Evolutionary conservation across 2,888 invertebrate genomes (phyloP), one percentile per base, ranked within the genome.

Genomic region (Rhodophaea formosa): DNA sequence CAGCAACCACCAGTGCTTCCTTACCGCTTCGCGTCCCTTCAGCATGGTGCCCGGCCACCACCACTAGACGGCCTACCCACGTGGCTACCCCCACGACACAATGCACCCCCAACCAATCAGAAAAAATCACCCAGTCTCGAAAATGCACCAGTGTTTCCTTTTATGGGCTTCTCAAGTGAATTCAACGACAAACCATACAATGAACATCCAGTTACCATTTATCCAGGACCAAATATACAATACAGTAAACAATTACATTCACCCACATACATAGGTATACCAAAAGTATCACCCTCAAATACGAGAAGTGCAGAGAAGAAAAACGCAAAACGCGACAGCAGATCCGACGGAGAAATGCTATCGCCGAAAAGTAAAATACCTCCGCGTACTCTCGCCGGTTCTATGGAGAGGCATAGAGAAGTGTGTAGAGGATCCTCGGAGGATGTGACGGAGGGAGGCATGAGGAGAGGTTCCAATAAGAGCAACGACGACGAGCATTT

Each of bases 381-480:
- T 71, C 94, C 95, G 69, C 92, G 95, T 69, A 95, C 95, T 74
- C 92, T 95, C 77, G 93, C 94, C 62, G 93, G 93, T 75, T 95
- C 94, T 74, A 92, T 94, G 77, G 96, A 96, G 82, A 93, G 95
- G 74, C 96, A 96, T 87, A 94, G 96, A 77, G 96, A 96, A 90
- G 95, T 96, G 72, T 93, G 95, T 77, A 93, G 95, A 75, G 93
- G 93, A 74, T 91, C 92, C 65, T 75, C 88, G 82, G 92, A 92
- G 84, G 90, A 91, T 64, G 67, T 88, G 63, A 80, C 80, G 76
- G 84, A 80, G 70, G 80, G 73, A 67, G 75, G 73, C 63, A 86
- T 79, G 66, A 80, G 75, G 69, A 84, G 83, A 77, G 82, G 77
- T 72, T 80, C 82, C 47, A 80, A 72, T 70, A 82, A 75, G 62